These are phyloP conservation scores for Helicoverpa zea DNA, from an alignment of 1,140 invertebrate genomes.

Conservation along the genomic window DNA sequence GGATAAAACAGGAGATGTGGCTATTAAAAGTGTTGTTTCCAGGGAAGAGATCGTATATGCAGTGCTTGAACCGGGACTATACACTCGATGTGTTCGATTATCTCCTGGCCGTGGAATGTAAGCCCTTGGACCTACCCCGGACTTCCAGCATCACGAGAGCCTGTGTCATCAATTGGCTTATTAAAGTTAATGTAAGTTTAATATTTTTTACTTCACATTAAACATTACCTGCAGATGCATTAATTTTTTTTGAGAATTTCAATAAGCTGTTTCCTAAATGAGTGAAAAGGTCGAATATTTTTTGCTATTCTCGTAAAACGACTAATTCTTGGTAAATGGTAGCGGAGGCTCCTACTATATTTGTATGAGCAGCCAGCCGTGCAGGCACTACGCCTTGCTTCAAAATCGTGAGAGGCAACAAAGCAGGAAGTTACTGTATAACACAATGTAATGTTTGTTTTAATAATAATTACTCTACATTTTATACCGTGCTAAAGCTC, in stretches of 20 bases:
- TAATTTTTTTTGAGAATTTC: too few species aligned
- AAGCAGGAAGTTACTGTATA: background rate
- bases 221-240: too few species aligned
- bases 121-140: constrained; percentile 48
- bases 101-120: constrained; percentile 61
- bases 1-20: constrained; percentile 33
- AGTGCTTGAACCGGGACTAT: constrained; percentile 60
- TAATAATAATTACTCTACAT: too few species aligned
- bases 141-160: constrained; percentile 62
- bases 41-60: constrained; percentile 63
- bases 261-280: too few species aligned
- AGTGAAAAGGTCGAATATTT: too few species aligned
- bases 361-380: background rate
- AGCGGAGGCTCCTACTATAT: background rate
- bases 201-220: background rate
- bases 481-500: too few species aligned
- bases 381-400: background rate
- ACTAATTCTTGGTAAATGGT: too few species aligned
- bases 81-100: constrained; percentile 63
- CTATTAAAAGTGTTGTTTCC: constrained; percentile 44
- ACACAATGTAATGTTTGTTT: too few species aligned
- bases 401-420: background rate
- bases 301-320: too few species aligned
- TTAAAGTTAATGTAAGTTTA: constrained; percentile 75
- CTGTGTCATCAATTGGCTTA: constrained; percentile 77